Evolutionary conservation across 2,888 invertebrate species (phyloP).

Genomic region (Nomada flava): DNA sequence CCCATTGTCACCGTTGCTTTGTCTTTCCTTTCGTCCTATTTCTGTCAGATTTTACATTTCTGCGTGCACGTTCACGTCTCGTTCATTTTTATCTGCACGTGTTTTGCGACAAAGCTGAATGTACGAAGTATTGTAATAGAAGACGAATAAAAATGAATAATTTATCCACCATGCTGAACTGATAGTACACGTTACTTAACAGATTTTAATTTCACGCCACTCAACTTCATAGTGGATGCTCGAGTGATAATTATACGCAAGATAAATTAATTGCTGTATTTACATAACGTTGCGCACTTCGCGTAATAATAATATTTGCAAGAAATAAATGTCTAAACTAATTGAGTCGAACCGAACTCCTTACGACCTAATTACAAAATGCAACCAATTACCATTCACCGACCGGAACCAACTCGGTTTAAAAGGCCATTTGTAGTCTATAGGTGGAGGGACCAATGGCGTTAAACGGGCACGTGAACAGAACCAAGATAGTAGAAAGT

Average conservation of each 20-base stretch:
- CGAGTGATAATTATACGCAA: too few species aligned
- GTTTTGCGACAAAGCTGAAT: not conserved
- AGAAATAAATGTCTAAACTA: not conserved
- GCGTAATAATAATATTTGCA: not conserved
- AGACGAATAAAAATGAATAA: too few species aligned
- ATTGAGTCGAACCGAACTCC: not conserved
- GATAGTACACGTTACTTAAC: too few species aligned
- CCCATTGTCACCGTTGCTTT: not conserved
- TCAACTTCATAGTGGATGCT: too few species aligned
- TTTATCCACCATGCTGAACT: too few species aligned
- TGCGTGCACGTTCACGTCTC: not conserved
- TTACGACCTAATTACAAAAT: not conserved
- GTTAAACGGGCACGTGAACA: constrained; percentile 10
- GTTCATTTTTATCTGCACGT: not conserved
- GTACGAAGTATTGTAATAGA: not conserved
- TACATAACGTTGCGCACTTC: too few species aligned
- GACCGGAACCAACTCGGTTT: not conserved
- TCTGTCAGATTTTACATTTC: not conserved
- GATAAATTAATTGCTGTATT: too few species aligned
- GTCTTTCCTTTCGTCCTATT: not conserved
- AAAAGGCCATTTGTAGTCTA: not conserved
- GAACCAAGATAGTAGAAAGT: not conserved
- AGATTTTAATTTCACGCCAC: too few species aligned
- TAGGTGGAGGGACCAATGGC: not conserved
- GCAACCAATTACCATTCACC: not conserved